Evolutionary conservation across 2,888 invertebrate genomes (phyloP), one percentile per base, ranked within the genome.

Genomic region (Drosophila kanekoi): DNA sequence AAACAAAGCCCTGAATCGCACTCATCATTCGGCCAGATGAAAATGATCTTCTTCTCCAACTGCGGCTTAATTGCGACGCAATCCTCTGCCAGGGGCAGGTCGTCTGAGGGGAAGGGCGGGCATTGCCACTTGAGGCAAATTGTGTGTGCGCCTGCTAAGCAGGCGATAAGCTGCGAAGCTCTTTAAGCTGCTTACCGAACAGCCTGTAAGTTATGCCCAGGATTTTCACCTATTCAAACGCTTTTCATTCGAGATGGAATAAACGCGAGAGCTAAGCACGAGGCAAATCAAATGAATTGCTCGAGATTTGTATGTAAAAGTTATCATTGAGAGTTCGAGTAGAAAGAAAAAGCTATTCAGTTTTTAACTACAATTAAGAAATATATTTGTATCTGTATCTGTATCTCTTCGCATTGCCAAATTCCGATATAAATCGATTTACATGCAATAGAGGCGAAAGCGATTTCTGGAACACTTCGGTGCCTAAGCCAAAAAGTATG

Each of bases 131-230:
- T 48, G 37, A 20, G 16, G 41, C 41, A 18, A 40, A 28, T 28
- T 33, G 47, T 49, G 49, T 58, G 38, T 41, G 45, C 20, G 41
- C 28, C 81, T 82, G 86, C 66, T 56, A 52, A 79, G 67, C 81
- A 68, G 68, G 51, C 82, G 82, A 82, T 82, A 82, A 82, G 84
- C 87, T 58, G 62, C 28, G 23, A 70, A 72, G 58, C 73, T 43
- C 79, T 62, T 71, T 78, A 87, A 82, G 85, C 87, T n/a, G 79
- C 84, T 82, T 87, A 81, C 43, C 40, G 61, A 62, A 58, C 43
- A 67, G 56, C 47, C 62, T 35, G 11, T 37, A 64, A 77, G 45
- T 78, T 63, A 66, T 64, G 40, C 18, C 1, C 43, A 53, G 41
- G 23, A 52, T 43, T 72, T 57, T n/a, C 49, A 59, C 43, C 52